Conservation (phyloP, 2,113 vertebrate species). For the Patagioenas fasciata region DNA sequence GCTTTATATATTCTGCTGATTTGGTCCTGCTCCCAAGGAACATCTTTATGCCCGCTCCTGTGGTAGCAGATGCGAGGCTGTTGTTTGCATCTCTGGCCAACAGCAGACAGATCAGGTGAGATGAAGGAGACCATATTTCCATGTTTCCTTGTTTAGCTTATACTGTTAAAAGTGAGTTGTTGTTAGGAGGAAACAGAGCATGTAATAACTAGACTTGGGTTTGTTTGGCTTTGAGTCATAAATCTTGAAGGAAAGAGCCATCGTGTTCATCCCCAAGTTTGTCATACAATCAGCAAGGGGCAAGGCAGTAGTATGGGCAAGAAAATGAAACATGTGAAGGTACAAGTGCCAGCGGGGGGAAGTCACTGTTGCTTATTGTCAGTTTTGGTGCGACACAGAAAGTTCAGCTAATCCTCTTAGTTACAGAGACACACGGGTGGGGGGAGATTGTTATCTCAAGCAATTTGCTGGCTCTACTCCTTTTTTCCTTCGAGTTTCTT, state of each 20-base stretch:
- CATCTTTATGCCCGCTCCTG: neutral
- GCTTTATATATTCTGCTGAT: neutral
- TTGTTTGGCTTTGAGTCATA: constrained; percentile 67
- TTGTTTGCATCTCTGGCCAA: neutral
- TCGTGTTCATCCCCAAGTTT: constrained; percentile 63
- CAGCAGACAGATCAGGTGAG: constrained; percentile 28
- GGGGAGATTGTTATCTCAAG: constrained; percentile 73
- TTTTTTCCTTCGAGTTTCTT: constrained; percentile 72
- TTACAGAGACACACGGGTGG: constrained; percentile 67
- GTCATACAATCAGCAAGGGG: constrained; percentile 67
- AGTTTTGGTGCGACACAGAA: constrained; percentile 71
- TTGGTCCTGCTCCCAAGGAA: neutral
- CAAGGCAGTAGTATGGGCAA: constrained; percentile 60
- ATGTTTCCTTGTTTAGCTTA: constrained; percentile 51
- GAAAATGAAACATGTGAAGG: constrained; percentile 70
- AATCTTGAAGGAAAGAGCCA: constrained; percentile 62
- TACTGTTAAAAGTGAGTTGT: constrained; percentile 29
- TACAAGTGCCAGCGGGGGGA: constrained; percentile 65
- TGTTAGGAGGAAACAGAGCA: constrained; percentile 48
- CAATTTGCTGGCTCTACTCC: constrained; percentile 69
- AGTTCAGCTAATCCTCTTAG: constrained; percentile 78
- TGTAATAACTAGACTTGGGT: constrained; percentile 48
- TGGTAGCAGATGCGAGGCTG: constrained; percentile 22
- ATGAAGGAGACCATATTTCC: constrained; percentile 38
- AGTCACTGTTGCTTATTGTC: constrained; percentile 75